A percentile compares a stretch with the other conserved stretches of the same genome.
Evolutionary conservation across 2,888 invertebrate species (phyloP).

Genomic region (Drosophila algonquin): DNA sequence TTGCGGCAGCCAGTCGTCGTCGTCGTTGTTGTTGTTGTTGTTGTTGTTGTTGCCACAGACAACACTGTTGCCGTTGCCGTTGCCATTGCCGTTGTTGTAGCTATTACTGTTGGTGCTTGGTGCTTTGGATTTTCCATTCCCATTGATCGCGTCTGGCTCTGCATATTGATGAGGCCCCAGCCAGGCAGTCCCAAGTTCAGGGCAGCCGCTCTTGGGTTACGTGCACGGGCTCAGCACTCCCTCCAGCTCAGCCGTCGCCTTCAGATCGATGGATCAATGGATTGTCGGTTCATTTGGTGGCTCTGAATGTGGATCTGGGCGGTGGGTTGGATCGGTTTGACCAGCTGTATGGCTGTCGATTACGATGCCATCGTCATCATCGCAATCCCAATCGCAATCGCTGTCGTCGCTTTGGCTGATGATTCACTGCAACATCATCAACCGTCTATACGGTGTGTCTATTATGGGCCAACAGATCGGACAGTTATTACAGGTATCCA

Average conservation of each 20-base stretch:
- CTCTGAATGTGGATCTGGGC: not conserved
- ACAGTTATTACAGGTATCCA: too few relatives aligned
- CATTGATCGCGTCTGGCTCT: slow-evolving; percentile 28
- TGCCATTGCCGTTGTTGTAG: slow-evolving; percentile 1
- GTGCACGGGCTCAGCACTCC: slow-evolving; percentile 43
- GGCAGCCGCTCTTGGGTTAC: slow-evolving; percentile 43
- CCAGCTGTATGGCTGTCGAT: slow-evolving; percentile 7
- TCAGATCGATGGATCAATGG: slow-evolving; percentile 5
- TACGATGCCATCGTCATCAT: slow-evolving; percentile 19
- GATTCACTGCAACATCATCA: slow-evolving; percentile 32
- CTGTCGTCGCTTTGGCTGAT: slow-evolving; percentile 28
- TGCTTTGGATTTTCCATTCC: slow-evolving; percentile 51
- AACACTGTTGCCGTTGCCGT: slow-evolving; percentile 25
- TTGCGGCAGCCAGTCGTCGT: not conserved
- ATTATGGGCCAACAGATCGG: not conserved
- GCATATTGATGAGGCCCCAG: slow-evolving; percentile 48
- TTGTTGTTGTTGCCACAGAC: slow-evolving; percentile 14
- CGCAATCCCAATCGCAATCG: not conserved
- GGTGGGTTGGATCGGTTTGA: not conserved
- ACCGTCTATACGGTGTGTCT: too few relatives aligned
- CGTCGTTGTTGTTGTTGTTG: not conserved
- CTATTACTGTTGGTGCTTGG: slow-evolving; percentile 16
- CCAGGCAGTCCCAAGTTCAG: slow-evolving; percentile 27
- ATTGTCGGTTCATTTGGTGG: not conserved
- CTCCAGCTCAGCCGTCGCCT: slow-evolving; percentile 9